Conservation (phyloP, 2,797 vertebrate genomes). For the Peromyscus melanophrys region DNA sequence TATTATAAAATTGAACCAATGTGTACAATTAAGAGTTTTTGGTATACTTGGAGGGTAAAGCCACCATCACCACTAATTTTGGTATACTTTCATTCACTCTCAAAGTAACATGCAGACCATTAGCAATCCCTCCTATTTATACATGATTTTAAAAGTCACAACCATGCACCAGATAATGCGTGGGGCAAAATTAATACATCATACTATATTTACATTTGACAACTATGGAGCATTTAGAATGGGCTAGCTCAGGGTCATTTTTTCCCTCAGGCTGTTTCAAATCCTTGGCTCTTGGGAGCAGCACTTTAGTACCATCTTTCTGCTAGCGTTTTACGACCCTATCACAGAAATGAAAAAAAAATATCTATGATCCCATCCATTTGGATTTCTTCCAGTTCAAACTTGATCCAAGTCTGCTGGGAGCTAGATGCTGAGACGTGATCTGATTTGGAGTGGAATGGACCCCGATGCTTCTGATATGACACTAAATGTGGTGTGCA, state of each 20-base stretch:
- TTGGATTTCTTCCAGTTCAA: slow-evolving; percentile 57
- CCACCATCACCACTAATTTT: neutral
- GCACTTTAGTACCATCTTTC: neutral
- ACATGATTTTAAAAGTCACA: neutral
- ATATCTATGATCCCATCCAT: slow-evolving; percentile 12
- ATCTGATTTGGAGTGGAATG: neutral
- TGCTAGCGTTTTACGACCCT: slow-evolving; percentile 31
- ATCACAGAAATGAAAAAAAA: slow-evolving; percentile 29
- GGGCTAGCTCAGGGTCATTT: neutral
- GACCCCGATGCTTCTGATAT: neutral
- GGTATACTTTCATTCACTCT: neutral
- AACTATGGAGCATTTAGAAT: neutral
- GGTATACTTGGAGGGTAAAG: neutral
- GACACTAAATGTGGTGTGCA: neutral
- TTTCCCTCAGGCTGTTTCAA: slow-evolving; percentile 27
- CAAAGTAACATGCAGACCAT: neutral
- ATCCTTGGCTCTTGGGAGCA: slow-evolving; percentile 1
- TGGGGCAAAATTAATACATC: neutral
- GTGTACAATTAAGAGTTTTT: neutral
- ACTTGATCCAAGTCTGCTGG: slow-evolving; percentile 4
- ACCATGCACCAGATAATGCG: neutral
- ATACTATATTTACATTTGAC: slow-evolving; percentile 24
- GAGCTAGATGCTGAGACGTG: slow-evolving; percentile 3
- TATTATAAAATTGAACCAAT: neutral
- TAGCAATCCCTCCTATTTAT: neutral